phyloP scores from a whole-genome alignment of 2,797 vertebrate species.

The Microchirus variegatus region DNA sequence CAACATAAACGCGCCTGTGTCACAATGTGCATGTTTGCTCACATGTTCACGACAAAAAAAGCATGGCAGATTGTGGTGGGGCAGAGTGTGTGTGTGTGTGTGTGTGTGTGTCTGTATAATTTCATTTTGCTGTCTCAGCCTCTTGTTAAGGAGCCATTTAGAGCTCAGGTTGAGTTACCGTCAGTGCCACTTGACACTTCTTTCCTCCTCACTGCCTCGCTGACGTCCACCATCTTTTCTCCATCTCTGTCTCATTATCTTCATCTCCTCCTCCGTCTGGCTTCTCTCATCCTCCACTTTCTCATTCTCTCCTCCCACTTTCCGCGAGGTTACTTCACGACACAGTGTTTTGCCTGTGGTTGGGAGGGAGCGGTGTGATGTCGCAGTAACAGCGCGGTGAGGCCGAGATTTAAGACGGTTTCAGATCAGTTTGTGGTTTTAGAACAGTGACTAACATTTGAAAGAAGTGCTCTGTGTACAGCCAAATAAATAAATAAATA shows the following conservation, averaged over 20 bases:
- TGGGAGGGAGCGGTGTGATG: background rate
- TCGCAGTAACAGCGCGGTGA: background rate
- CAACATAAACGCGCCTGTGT: conserved; percentile 15
- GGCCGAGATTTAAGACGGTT: background rate
- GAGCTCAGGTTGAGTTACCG: conserved; percentile 72
- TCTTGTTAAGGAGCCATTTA: conserved; percentile 73
- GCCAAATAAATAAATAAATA: no score
- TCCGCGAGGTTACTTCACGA: conserved; percentile 6
- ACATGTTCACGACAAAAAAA: conserved; percentile 18
- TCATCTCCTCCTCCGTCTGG: conserved; percentile 34
- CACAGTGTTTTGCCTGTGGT: conserved; percentile 21
- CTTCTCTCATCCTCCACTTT: conserved; percentile 29
- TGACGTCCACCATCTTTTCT: conserved; percentile 65
- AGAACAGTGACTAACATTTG: no score
- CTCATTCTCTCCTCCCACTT: conserved; percentile 3
- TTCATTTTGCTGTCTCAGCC: conserved; percentile 69
- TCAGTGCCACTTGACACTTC: conserved; percentile 61
- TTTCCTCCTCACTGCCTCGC: conserved; percentile 62
- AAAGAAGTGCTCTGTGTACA: no score
- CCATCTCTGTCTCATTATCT: conserved; percentile 69
- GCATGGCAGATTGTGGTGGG: conserved; percentile 2
- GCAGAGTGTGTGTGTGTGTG: background rate
- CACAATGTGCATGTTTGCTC: conserved; percentile 29
- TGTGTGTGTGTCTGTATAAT: conserved; percentile 40
- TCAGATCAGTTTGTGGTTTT: no score